Base-by-base conservation (phyloP, 1,140 invertebrate species). In the Linepithema humile region DNA sequence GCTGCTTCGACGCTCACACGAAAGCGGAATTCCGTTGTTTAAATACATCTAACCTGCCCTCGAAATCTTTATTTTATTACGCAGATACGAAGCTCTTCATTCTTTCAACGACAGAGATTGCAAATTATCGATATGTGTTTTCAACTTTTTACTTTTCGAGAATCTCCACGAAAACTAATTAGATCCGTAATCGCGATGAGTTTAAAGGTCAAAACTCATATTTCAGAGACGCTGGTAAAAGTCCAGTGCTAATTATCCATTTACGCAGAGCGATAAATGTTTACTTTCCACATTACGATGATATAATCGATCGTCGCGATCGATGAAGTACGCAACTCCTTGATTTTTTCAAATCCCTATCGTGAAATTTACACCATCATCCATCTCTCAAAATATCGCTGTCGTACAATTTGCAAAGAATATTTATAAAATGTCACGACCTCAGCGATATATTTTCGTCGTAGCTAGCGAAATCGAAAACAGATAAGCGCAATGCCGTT, bases 401-500 rank as follows among this genome's bases (percentile, higher is more conserved):
- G 32, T 10, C 26, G 1, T n/a, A 7, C 4, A 26, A 6, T 62
- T 75, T 15, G 15, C 23, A 32, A 60, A 45, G 12, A 57, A n/a
- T n/a, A 40, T 60, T 74, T 32, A 23, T 15, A 53, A 43, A 57
- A 7, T 45, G 17, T 75, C 55, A 17, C 40, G n/a, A 62, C 38
- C 40, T 23, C n/a, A 23, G 17, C 29, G 29, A 45, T 32, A 67
- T 43, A 67, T 69, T 80, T 48, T 69, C n/a, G 48, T 32, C 23
- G 17, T 20, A 40, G 23, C 75, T 17, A 26, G n/a, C 48, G 17
- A 23, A 80, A 80, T 70, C 64, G 38, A 35, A n/a, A n/a, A 17
- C n/a, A 70, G 35, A 67, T 69, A 67, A 78, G 62, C 75, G 48
- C n/a, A n/a, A n/a, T 55, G 9, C 50, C 48, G 23, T 48, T 43